These are phyloP conservation scores for Folsomia manolachei DNA, from an alignment of 2,888 invertebrate genomes.

Conservation along the genomic window DNA sequence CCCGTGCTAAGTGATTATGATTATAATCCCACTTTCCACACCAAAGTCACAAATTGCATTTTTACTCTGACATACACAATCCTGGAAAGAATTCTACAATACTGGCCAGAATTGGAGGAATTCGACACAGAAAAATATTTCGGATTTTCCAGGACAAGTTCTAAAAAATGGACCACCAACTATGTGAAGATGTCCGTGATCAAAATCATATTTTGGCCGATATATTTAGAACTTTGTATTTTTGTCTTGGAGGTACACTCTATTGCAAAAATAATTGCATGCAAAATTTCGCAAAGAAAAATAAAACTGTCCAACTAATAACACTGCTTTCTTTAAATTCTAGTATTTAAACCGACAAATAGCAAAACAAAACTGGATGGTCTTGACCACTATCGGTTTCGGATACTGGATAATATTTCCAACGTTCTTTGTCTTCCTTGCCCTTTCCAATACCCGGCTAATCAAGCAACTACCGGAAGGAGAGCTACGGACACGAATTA, in stretches of 20 bases:
- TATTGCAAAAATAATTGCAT: too few species aligned
- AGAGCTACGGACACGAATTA: neutral
- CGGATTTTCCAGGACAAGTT: neutral
- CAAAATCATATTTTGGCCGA: neutral
- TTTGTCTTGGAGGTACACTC: too few species aligned
- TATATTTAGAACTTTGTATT: too few species aligned
- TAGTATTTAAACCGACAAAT: too few species aligned
- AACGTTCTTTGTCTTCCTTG: neutral
- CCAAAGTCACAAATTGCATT: too few species aligned
- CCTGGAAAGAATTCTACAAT: neutral
- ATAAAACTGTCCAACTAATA: too few species aligned
- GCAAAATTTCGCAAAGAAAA: too few species aligned
- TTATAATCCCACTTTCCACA: too few species aligned
- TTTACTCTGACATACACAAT: neutral
- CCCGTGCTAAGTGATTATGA: too few species aligned
- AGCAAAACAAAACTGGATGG: too few species aligned
- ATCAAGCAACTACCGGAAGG: neutral
- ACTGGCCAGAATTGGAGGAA: neutral
- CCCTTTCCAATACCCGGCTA: neutral
- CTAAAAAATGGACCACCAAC: neutral
- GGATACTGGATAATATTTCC: conserved; percentile 1
- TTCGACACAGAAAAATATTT: neutral
- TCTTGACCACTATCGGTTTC: neutral
- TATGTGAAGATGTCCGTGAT: neutral
- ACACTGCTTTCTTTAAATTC: too few species aligned